Conservation (phyloP, 2,888 invertebrate genomes). For the Chrysolina oricalcia region DNA sequence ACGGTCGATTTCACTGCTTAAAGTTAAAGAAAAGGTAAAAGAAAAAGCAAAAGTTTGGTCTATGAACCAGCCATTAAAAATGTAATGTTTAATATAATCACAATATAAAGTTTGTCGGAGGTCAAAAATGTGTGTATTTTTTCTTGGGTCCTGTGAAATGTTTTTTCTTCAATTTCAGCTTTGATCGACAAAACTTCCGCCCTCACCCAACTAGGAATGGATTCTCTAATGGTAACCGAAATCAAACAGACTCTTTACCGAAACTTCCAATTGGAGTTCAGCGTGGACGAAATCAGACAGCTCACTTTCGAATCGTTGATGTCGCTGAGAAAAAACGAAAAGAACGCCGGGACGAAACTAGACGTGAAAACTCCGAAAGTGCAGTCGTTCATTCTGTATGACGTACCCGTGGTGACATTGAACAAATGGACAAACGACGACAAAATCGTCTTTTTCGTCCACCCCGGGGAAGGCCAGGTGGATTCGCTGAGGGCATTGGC, state of each 20-base stretch:
- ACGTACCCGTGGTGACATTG: conserved; percentile 38
- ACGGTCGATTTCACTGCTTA: no score
- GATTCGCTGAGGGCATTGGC: conserved; percentile 46
- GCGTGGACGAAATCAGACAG: conserved; percentile 47
- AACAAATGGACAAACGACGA: conserved; percentile 22
- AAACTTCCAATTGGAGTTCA: conserved; percentile 49
- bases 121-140: no score
- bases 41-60: no score
- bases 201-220: conserved; percentile 53
- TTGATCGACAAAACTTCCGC: conserved; percentile 39
- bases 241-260: conserved; percentile 54
- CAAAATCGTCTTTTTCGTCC: conserved; percentile 49
- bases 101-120: no score
- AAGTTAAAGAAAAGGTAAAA: no score
- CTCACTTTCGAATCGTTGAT: conserved; percentile 42
- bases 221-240: conserved; percentile 56
- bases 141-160: not conserved
- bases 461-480: conserved; percentile 51
- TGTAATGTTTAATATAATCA: no score
- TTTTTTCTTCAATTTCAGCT: conserved; percentile 39
- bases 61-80: no score
- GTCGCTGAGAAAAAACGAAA: not conserved
- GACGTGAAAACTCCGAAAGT: not conserved
- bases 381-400: conserved; percentile 28
- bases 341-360: not conserved